phyloP scores from a whole-genome alignment of 2,888 invertebrate genomes.

The Fragum fragum region DNA sequence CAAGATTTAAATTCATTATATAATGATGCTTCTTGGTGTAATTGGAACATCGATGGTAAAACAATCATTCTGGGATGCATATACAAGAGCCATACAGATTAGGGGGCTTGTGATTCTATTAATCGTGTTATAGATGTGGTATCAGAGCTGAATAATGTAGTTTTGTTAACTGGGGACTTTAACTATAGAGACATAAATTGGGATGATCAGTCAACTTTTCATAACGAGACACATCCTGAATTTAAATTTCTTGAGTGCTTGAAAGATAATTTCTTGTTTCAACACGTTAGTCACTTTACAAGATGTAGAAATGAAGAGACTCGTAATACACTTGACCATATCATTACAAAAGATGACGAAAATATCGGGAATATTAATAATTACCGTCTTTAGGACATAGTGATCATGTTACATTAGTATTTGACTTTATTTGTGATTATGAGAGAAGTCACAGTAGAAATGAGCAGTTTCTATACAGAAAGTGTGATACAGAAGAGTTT shows the following conservation, averaged over 20 bases:
- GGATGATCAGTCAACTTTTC: too few relatives aligned
- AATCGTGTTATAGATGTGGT: slow-evolving; percentile 10
- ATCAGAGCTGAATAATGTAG: not conserved
- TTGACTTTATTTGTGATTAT: slow-evolving; percentile 27
- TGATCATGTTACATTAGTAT: slow-evolving; percentile 25
- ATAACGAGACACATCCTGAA: too few relatives aligned
- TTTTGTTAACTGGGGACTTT: slow-evolving; percentile 33
- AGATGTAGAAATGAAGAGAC: too few relatives aligned
- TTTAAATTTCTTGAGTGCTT: too few relatives aligned
- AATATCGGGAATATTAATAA: slow-evolving; percentile 24
- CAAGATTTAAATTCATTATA: not conserved
- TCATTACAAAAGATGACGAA: slow-evolving; percentile 30
- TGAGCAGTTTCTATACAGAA: too few relatives aligned
- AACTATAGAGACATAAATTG: slow-evolving; percentile 21
- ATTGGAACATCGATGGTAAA: too few relatives aligned
- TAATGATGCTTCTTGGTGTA: too few relatives aligned
- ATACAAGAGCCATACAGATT: slow-evolving; percentile 24
- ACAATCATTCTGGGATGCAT: too few relatives aligned
- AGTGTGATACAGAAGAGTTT: too few relatives aligned
- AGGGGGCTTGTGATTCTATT: not conserved
- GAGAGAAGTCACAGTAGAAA: not conserved
- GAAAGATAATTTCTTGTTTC: too few relatives aligned
- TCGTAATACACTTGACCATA: slow-evolving; percentile 19
- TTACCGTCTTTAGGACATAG: too few relatives aligned
- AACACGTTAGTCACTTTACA: slow-evolving; percentile 28